Conservation (phyloP, 2,113 vertebrate genomes). For the Nicator chloris region DNA sequence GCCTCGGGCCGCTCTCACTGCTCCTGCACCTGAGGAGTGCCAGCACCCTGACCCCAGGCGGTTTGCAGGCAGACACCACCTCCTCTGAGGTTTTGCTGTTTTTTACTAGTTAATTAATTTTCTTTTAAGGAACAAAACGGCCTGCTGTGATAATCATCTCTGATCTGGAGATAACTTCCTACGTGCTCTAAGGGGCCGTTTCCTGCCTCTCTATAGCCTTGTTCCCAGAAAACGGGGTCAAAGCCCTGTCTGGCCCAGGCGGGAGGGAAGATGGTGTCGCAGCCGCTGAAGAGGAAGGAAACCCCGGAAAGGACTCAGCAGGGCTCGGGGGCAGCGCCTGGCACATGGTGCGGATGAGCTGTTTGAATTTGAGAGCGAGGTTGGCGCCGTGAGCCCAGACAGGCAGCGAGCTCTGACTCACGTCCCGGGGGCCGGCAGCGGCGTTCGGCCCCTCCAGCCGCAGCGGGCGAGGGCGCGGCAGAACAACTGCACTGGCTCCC, state of each 20-base stretch:
- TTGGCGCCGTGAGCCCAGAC: background rate
- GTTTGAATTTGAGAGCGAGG: background rate
- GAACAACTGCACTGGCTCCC: accelerated
- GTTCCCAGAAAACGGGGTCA: background rate
- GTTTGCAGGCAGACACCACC: background rate
- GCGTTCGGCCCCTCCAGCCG: accelerated
- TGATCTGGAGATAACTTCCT: background rate
- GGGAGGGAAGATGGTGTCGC: background rate
- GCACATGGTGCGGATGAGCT: background rate
- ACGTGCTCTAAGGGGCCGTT: background rate
- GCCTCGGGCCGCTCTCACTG: background rate
- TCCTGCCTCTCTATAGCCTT: background rate
- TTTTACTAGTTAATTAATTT: background rate
- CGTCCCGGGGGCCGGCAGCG: accelerated
- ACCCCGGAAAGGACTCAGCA: background rate
- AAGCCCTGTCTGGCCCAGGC: background rate
- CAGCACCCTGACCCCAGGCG: background rate
- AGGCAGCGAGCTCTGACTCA: background rate
- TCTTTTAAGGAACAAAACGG: background rate
- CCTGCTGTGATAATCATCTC: background rate
- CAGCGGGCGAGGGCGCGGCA: accelerated
- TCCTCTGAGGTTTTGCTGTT: background rate
- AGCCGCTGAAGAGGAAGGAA: slow-evolving; percentile 19
- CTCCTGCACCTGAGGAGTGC: background rate
- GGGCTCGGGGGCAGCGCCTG: background rate